These are phyloP conservation scores for Fabriciana adippe DNA, from an alignment of 2,888 invertebrate genomes.

Conservation along the genomic window DNA sequence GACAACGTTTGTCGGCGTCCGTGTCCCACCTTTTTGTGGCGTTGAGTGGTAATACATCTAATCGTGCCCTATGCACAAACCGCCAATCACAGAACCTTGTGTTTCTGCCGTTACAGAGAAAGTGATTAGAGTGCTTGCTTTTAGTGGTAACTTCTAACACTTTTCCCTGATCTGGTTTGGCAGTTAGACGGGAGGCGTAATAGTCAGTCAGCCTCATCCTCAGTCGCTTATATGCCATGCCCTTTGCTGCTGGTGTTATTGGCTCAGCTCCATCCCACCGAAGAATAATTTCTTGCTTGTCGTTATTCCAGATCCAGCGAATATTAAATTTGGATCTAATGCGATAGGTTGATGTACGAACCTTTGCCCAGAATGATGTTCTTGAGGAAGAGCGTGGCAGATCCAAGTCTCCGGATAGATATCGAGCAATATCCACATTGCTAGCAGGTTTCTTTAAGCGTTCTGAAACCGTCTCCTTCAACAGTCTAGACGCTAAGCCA, in stretches of 20 bases:
- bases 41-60: not conserved
- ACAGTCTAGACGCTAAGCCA: not conserved
- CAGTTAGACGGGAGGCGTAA: not conserved
- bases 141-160: not conserved
- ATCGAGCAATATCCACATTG: not conserved
- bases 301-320: conserved; percentile 18
- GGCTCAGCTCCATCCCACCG: not conserved
- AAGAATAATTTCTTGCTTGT: not conserved
- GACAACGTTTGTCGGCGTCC: not conserved
- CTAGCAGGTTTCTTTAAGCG: not conserved
- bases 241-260: not conserved
- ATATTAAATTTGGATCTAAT: not conserved
- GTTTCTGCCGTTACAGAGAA: not conserved
- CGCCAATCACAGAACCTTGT: not conserved
- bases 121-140: not conserved
- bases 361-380: conserved; percentile 1
- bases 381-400: not conserved
- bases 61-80: not conserved
- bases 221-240: not conserved
- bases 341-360: not conserved
- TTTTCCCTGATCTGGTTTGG: conserved; percentile 1
- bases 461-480: not conserved
- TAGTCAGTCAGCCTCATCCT: not conserved
- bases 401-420: not conserved
- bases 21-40: not conserved